Conservation (phyloP, 2,888 invertebrate genomes). For the Caenorhabditis zanzibari region DNA sequence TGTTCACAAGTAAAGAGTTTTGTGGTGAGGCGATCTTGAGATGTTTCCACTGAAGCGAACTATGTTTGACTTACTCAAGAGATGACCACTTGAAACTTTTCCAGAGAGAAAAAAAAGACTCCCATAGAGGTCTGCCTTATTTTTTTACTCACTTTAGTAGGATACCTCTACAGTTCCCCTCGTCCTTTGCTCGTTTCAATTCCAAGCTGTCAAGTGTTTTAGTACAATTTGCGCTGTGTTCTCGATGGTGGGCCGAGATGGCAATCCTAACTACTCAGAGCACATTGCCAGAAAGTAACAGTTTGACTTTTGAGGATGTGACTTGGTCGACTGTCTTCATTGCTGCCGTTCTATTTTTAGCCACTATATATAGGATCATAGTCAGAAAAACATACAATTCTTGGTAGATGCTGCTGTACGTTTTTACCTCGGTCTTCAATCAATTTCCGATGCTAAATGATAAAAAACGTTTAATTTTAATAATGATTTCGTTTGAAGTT, state of each 20-base stretch:
- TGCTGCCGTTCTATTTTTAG: constrained; percentile 25
- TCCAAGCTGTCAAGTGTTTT: constrained; percentile 64
- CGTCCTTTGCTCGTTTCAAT: constrained; percentile 53
- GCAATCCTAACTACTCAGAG: constrained; percentile 43
- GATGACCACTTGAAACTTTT: constrained; percentile 68
- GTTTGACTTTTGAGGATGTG: constrained; percentile 16
- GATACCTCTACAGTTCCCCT: constrained; percentile 22
- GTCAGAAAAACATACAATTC: background rate
- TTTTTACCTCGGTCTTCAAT: too few species aligned
- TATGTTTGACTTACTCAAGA: constrained; percentile 70
- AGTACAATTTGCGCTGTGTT: constrained; percentile 55
- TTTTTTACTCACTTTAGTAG: constrained; percentile 38
- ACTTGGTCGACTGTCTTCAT: constrained; percentile 10
- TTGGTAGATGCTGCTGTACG: background rate
- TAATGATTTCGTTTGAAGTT: too few species aligned
- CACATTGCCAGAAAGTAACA: constrained; percentile 28
- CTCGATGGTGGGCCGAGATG: constrained; percentile 42
- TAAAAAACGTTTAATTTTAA: too few species aligned
- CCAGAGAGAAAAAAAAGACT: constrained; percentile 31
- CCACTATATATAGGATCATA: background rate
- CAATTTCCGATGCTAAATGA: too few species aligned
- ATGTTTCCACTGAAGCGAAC: constrained; percentile 60
- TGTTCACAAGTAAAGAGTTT: constrained; percentile 65
- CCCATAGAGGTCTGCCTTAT: constrained; percentile 26
- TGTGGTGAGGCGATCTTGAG: constrained; percentile 44